These are phyloP conservation scores for Apamea crenata DNA, from an alignment of 2,888 invertebrate species.

Conservation along the genomic window DNA sequence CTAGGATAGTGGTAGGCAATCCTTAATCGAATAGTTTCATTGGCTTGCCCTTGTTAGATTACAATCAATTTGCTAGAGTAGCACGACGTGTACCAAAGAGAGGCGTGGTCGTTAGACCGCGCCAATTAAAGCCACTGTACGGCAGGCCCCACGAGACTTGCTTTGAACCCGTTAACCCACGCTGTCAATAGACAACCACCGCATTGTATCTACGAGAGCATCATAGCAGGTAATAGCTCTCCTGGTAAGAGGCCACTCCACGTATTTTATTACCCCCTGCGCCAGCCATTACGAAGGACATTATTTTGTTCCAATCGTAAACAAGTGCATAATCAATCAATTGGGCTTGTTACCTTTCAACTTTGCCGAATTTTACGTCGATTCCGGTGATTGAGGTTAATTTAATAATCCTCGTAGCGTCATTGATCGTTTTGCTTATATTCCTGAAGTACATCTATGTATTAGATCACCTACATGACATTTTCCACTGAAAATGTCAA, in stretches of 20 bases:
- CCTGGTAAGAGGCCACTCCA: conserved; percentile 56
- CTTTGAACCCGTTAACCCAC: conserved; percentile 65
- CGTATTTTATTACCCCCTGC: conserved; percentile 60
- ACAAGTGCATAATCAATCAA: conserved; percentile 62
- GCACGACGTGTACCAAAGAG: conserved; percentile 45
- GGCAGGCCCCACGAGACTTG: conserved; percentile 41
- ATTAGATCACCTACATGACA: not conserved
- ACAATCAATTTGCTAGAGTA: conserved; percentile 66
- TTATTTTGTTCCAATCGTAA: conserved; percentile 61
- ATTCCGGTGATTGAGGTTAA: conserved; percentile 37
- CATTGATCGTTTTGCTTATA: conserved; percentile 2
- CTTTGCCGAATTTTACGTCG: conserved; percentile 37
- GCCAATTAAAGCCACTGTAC: conserved; percentile 62
- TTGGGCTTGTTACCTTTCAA: conserved; percentile 52
- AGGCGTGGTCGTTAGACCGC: conserved; percentile 52
- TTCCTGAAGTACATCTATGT: not conserved
- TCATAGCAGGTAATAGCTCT: conserved; percentile 62
- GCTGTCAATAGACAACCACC: conserved; percentile 54
- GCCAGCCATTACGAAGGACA: conserved; percentile 48
- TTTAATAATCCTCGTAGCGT: conserved; percentile 34
- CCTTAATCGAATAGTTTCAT: conserved; percentile 62
- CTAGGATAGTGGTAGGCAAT: conserved; percentile 20
- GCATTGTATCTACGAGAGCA: conserved; percentile 47
- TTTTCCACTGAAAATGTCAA: not conserved
- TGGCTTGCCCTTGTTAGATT: conserved; percentile 59